A percentile compares a stretch with the other conserved stretches of the same genome.
Evolutionary conservation across 2,113 vertebrate species (phyloP).

Genomic region (Entosphenus tridentatus): DNA sequence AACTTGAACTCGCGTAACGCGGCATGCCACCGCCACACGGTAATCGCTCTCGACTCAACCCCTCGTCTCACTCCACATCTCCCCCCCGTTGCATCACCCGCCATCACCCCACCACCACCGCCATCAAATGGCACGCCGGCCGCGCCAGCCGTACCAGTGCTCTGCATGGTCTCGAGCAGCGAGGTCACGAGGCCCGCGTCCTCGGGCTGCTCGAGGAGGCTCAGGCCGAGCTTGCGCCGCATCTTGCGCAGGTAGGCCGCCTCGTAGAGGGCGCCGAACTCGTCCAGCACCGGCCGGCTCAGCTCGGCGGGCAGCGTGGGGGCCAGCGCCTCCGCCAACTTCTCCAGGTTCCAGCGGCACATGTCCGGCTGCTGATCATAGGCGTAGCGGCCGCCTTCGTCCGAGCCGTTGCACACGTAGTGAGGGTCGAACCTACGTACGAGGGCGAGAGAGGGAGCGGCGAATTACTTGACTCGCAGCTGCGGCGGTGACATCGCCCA

Average conservation of each 20-base stretch:
- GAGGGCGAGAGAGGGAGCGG: too few relatives aligned
- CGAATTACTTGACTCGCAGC: too few relatives aligned
- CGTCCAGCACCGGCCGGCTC: constrained; percentile 33
- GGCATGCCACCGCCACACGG: too few relatives aligned
- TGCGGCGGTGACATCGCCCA: too few relatives aligned
- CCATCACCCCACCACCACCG: neutral
- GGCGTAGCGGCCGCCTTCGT: constrained; percentile 56
- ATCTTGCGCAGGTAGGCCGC: constrained; percentile 51
- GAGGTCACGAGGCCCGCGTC: constrained; percentile 41
- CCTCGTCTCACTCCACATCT: neutral
- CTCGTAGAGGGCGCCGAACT: constrained; percentile 48
- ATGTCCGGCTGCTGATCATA: constrained; percentile 66
- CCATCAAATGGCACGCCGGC: neutral
- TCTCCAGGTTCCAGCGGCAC: constrained; percentile 76
- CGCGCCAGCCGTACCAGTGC: constrained; percentile 33
- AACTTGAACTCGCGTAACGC: neutral
- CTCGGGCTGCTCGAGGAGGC: constrained; percentile 33
- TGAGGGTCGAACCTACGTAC: constrained; percentile 60
- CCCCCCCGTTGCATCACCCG: neutral
- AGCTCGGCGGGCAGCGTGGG: constrained; percentile 47
- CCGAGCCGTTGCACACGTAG: constrained; percentile 71
- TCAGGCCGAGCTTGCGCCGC: constrained; percentile 66
- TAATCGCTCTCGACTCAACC: too few relatives aligned
- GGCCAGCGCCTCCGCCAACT: constrained; percentile 57
- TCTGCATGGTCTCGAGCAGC: constrained; percentile 67